Conservation (phyloP, 1,140 invertebrate genomes). For the Pseudomyrmex cubaensis region DNA sequence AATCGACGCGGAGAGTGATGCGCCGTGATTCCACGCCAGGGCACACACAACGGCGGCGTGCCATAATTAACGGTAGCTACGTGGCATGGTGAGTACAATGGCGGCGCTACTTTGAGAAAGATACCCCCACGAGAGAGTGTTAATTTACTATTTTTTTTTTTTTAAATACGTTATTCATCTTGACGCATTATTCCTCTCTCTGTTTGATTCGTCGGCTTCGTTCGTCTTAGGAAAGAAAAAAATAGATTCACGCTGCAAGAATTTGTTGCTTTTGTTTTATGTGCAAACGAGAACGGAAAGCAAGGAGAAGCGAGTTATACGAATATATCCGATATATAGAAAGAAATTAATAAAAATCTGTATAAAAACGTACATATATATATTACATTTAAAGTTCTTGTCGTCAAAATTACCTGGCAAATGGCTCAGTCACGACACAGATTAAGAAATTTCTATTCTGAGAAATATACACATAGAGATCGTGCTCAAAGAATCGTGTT, state of each 20-base stretch:
- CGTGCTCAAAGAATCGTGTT: constrained; percentile 8
- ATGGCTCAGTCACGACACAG: background rate
- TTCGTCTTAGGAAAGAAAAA: constrained; percentile 40
- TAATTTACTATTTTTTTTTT: constrained; percentile 73
- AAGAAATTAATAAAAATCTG: background rate
- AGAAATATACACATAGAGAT: constrained; percentile 12
- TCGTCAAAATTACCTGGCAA: background rate
- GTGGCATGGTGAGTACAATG: constrained; percentile 67
- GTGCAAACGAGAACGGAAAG: background rate
- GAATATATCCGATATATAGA: background rate
- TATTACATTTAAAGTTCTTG: constrained; percentile 1
- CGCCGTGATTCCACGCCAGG: constrained; percentile 40
- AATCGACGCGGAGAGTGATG: constrained; percentile 64
- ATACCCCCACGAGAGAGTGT: constrained; percentile 57
- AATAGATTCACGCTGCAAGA: constrained; percentile 25
- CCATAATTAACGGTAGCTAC: constrained; percentile 75
- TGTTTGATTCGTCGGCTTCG: constrained; percentile 20
- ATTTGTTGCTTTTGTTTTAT: constrained; percentile 11
- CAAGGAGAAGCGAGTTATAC: background rate
- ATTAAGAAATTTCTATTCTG: constrained; percentile 44
- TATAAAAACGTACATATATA: background rate
- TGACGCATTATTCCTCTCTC: constrained; percentile 25
- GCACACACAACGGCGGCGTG: constrained; percentile 56
- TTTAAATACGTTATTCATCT: constrained; percentile 51
- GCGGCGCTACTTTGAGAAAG: constrained; percentile 67